These are phyloP conservation scores for Perognathus longimembris DNA, from an alignment of 2,113 vertebrate genomes.

Conservation along the genomic window DNA sequence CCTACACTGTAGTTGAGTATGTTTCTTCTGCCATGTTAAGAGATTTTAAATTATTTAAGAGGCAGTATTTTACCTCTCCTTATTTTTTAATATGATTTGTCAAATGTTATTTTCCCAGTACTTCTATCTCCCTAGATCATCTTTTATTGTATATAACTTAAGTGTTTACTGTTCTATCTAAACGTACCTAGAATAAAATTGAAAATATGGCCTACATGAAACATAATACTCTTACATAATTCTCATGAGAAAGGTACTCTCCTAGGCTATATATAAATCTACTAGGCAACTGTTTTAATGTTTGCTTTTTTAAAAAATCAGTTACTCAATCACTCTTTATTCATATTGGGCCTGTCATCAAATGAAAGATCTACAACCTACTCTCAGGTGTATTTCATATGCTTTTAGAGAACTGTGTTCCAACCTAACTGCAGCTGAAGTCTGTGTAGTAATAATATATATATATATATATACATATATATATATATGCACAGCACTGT, in stretches of 20 bases:
- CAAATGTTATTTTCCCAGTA: constrained; percentile 50
- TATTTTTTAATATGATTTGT: constrained; percentile 40
- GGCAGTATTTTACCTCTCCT: background rate
- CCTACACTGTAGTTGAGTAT: background rate
- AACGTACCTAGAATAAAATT: constrained; percentile 11
- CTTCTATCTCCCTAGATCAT: background rate
- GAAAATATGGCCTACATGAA: background rate
- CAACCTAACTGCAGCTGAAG: background rate
- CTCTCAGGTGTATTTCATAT: background rate
- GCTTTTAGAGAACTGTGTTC: constrained; percentile 6
- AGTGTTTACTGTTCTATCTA: constrained; percentile 20
- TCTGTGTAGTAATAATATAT: background rate
- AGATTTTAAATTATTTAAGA: constrained; percentile 26
- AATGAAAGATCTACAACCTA: background rate
- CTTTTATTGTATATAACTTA: constrained; percentile 31
- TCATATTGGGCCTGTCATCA: background rate
- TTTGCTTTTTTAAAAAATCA: constrained; percentile 3
- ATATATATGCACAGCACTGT: background rate
- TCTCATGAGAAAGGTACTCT: background rate
- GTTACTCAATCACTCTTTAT: background rate
- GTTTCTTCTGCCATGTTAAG: background rate
- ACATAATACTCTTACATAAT: background rate
- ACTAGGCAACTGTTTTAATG: background rate
- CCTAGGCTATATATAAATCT: background rate
- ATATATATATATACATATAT: no score